Percentiles rank a stretch among this genome's conserved stretches.
Conservation (phyloP, 2,888 invertebrate species). For the Thymelicus sylvestris region DNA sequence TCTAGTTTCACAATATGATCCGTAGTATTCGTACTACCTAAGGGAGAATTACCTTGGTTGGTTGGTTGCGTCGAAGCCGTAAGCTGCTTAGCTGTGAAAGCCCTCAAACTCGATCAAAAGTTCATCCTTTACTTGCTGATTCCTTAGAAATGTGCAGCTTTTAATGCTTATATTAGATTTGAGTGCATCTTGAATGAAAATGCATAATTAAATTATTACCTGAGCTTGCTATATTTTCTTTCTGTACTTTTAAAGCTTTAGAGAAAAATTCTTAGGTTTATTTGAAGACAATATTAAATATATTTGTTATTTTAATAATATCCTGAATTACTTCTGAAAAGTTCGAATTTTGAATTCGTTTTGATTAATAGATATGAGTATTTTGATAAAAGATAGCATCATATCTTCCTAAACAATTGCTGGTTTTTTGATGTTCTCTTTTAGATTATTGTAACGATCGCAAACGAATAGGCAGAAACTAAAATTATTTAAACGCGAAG, state of each 20-base stretch:
- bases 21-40: background rate
- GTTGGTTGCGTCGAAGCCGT: slow-evolving; percentile 14
- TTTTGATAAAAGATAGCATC: too few species aligned
- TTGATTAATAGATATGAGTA: too few species aligned
- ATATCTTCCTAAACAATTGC: too few species aligned
- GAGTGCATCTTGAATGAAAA: too few species aligned
- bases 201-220: too few species aligned
- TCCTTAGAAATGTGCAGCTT: slow-evolving; percentile 20
- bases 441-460: background rate
- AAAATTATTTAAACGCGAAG: slow-evolving; percentile 2
- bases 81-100: slow-evolving; percentile 28
- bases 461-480: background rate
- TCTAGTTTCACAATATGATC: slow-evolving; percentile 12
- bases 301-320: too few species aligned
- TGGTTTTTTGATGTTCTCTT: background rate
- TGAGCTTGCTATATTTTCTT: too few species aligned
- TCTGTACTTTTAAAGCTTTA: too few species aligned
- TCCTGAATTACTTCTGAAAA: too few species aligned
- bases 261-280: too few species aligned
- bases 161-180: background rate
- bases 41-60: background rate
- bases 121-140: slow-evolving; percentile 7
- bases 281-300: too few species aligned
- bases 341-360: too few species aligned
- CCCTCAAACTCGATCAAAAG: slow-evolving; percentile 28